Evolutionary conservation across 2,113 vertebrate species (phyloP).

Genomic region (Rhombomys opimus): DNA sequence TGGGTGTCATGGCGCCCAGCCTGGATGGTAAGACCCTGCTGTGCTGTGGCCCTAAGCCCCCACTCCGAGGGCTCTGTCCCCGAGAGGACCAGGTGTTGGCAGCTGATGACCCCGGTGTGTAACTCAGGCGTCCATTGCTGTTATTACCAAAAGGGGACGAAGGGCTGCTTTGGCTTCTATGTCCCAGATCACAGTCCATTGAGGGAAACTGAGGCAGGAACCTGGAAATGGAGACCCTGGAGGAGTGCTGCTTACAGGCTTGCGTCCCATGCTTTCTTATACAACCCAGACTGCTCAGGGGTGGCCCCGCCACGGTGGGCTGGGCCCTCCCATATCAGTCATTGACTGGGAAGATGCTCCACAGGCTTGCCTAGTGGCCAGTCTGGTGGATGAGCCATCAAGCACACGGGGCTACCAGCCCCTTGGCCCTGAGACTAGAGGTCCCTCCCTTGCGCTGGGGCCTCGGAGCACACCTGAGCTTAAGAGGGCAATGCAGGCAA

Average conservation of each 20-base stretch:
- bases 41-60: neutral
- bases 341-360: neutral
- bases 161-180: neutral
- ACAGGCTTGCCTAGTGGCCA: neutral
- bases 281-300: neutral
- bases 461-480: fast-evolving
- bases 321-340: neutral
- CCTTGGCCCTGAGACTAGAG: fast-evolving
- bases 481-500: fast-evolving
- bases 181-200: neutral
- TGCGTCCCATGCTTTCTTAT: neutral
- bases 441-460: neutral
- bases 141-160: neutral
- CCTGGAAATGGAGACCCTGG: neutral
- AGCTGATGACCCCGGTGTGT: neutral
- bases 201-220: neutral
- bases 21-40: conserved; percentile 94
- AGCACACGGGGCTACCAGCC: no score
- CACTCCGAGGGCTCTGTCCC: no score
- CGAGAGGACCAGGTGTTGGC: neutral
- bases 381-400: neutral
- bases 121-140: neutral
- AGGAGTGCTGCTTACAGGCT: neutral
- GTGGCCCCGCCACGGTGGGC: neutral
- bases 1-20: conserved; percentile 94